Evolutionary conservation across 2,797 vertebrate genomes (phyloP).

Genomic region (Scolopax bukidnonensis): DNA sequence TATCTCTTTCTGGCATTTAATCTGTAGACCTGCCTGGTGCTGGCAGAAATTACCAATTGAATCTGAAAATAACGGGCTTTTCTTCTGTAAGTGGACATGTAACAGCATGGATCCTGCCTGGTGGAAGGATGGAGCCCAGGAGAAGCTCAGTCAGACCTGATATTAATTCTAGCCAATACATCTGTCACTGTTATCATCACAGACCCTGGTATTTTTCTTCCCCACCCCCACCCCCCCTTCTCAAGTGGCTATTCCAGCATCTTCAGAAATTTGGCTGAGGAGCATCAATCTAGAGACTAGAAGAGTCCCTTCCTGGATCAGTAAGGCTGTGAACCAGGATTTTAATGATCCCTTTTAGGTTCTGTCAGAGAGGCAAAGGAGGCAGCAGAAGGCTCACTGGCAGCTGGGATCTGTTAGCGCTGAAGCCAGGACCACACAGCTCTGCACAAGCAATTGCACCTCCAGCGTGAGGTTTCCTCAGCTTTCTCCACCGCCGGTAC

Average conservation of each 20-base stretch:
- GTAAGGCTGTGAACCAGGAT: background rate
- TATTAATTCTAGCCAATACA: background rate
- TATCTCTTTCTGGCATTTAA: background rate
- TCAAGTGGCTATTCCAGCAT: background rate
- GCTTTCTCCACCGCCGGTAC: background rate
- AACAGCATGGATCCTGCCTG: background rate
- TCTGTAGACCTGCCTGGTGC: background rate
- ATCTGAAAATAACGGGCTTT: background rate
- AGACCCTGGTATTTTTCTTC: background rate
- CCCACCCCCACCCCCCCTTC: background rate
- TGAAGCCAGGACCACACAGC: background rate
- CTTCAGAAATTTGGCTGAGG: background rate
- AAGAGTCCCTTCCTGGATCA: background rate
- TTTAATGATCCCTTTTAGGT: background rate
- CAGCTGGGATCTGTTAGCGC: background rate
- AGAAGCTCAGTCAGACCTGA: background rate
- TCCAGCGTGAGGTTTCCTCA: background rate
- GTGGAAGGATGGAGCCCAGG: background rate
- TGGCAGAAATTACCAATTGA: background rate
- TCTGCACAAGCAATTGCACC: background rate
- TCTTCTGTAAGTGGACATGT: background rate
- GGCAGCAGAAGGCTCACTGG: background rate
- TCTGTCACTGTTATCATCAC: background rate
- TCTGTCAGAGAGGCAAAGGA: conserved; percentile 10
- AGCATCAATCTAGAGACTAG: background rate